phyloP scores from a whole-genome alignment of 2,888 invertebrate species.

The Poecilus cupreus region DNA sequence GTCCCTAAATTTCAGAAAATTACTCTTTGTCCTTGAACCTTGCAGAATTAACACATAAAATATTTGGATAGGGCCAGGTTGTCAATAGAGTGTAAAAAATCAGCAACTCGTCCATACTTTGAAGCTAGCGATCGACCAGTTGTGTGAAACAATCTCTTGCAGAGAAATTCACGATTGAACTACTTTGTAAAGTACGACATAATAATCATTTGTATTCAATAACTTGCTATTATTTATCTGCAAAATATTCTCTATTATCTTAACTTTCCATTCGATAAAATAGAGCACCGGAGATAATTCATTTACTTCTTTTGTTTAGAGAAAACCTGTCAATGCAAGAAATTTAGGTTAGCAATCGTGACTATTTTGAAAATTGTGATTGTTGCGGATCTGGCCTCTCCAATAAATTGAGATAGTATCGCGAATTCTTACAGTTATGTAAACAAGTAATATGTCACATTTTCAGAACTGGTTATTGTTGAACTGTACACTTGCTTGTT shows the following conservation, averaged over 20 bases:
- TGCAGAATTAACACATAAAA: not conserved
- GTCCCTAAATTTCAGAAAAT: no score
- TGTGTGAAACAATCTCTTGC: conserved; percentile 8
- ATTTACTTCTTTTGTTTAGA: not conserved
- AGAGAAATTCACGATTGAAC: conserved; percentile 40
- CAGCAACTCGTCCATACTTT: not conserved
- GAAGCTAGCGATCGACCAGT: not conserved
- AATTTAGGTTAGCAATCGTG: not conserved
- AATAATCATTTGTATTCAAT: not conserved
- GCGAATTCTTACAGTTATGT: not conserved
- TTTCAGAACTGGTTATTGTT: not conserved
- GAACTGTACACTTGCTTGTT: not conserved
- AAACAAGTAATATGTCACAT: not conserved
- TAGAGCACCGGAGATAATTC: not conserved
- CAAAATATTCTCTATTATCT: not conserved
- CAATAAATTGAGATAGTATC: not conserved
- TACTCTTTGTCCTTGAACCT: not conserved
- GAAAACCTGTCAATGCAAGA: not conserved
- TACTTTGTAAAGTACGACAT: not conserved
- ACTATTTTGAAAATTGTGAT: not conserved
- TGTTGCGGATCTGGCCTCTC: not conserved
- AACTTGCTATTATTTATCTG: not conserved
- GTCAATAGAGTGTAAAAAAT: not conserved
- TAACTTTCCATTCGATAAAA: not conserved
- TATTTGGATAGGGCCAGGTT: not conserved